These are phyloP conservation scores for Tupaia tana DNA, from an alignment of 2,113 vertebrate genomes.

Conservation along the genomic window DNA sequence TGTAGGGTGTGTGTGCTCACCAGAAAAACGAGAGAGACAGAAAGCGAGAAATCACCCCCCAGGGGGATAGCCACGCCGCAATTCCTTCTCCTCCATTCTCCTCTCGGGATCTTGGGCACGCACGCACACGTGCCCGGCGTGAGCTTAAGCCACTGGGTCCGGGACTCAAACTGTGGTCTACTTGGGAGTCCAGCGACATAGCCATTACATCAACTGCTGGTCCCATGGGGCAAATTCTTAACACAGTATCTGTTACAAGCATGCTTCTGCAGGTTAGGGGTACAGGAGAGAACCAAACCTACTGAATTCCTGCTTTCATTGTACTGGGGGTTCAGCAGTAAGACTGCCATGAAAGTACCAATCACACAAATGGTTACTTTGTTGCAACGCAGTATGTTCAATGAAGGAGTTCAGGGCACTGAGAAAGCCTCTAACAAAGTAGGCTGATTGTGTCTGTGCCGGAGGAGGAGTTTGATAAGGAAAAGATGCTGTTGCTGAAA, in stretches of 20 bases:
- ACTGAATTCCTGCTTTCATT: not conserved
- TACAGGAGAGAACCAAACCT: no score
- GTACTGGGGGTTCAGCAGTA: not conserved
- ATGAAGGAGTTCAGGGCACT: not conserved
- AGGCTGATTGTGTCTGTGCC: not conserved
- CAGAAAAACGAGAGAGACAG: no score
- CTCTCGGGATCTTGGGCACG: no score
- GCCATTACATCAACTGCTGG: no score
- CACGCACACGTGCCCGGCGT: no score
- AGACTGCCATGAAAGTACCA: not conserved
- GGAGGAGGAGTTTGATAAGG: not conserved
- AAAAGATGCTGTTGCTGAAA: not conserved
- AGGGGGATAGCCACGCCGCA: no score
- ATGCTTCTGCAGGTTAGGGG: not conserved
- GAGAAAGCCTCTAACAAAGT: accelerated
- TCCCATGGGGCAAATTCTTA: not conserved
- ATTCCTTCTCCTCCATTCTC: no score
- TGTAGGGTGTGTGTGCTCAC: no score
- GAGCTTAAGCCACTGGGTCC: no score
- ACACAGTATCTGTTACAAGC: not conserved
- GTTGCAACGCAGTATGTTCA: accelerated
- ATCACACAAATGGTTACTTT: accelerated
- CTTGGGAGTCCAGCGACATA: no score
- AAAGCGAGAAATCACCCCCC: no score
- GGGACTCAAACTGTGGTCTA: no score